Base-by-base conservation (phyloP, 2,113 vertebrate species). In the Corydoras sp. region DNA sequence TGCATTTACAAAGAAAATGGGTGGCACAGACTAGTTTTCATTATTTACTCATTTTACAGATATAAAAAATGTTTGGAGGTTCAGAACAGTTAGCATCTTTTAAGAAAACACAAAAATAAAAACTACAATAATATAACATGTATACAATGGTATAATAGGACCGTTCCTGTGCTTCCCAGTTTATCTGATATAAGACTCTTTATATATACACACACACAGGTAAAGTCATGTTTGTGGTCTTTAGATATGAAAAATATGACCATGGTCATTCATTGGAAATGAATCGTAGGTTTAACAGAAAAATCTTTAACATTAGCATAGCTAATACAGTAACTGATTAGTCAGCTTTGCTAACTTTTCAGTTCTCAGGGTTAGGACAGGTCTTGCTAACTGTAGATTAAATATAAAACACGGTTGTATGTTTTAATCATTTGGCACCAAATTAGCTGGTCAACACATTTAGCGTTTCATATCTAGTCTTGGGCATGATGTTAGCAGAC, bases 71-170 rank as follows among this genome's bases (percentile, higher is more conserved):
- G 15, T 74, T 69, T 62, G 68, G 68, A 76, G 76, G 85, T 77
- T 80, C 79, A 85, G 79, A 85, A 85, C 82, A 83, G 79, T 79
- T 29, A 69, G 35, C 66, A 72, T 64, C 83, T 86, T 87, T 87
- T 90, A 84, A 83, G 78, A 86, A 88, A 83, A 62, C 71, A 84
- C 86, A 84, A 86, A 81, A 85, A 87, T 83, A 85, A 86, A 85
- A 80, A 85, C 68, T 74, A 77, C 70, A 85, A 84, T 85, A 86
- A 84, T 85, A 88, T 85, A 88, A 86, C 88, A 86, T 82, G 83
- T 88, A 88, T 89, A 88, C 86, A 89, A 84, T 83, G 79, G 73
- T 66, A 85, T 82, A 84, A 72, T n/a, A 10, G 32, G 35, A 12
- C n/a, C 64, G 9, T 51, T 4, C 51, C 12, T 12, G 50, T 14